Base-by-base conservation (phyloP, 2,888 invertebrate genomes). In the Acronicta leporina region DNA sequence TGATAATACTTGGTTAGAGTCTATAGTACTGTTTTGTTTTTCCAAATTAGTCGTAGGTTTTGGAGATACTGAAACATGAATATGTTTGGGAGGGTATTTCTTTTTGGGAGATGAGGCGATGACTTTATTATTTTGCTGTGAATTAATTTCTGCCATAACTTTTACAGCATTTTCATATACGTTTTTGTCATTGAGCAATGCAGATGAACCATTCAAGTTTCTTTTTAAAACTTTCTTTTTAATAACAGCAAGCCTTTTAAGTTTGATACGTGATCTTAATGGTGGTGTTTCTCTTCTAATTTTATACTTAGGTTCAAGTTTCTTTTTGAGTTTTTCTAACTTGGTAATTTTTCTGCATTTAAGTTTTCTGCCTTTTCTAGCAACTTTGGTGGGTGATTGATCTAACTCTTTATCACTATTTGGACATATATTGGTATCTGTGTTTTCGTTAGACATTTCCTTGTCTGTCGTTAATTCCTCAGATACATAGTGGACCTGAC, bases 151-250 rank as follows among this genome's bases (percentile, higher is more conserved):
- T 16, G 87, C 77, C 82, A 92, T 86, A 40, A 91, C 75, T 80
- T 84, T 86, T 2, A 87, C 80, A 43, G 92, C 90, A 57, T 90
- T 92, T 68, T 90, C 89, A 77, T 90, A 91, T 38, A 84, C 86
- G 40, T 70, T 67, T 76, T 87, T 88, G 52, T 85, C 79, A 68
- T 90, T 87, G 13, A 87, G 61, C 41, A 83, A 68, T 25, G 75
- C 69, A 16, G 81, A 75, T 48, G 75, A 69, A 54, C 75, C 75
- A 60, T 68, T 63, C n/a, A 50, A 20, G 2, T 20, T 20, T 20
- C 20, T 20, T 20, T 20, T 57, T 25, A 65, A 61, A 2, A 75
- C 55, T 30, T 64, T 67, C 51, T 68, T 64, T 63, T 66, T 68
- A 41, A 64, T 50, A 15, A 67, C 38, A 33, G 61, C 42, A 14